Evolutionary conservation across 2,797 vertebrate species (phyloP).

Genomic region (Dermochelys coriacea): DNA sequence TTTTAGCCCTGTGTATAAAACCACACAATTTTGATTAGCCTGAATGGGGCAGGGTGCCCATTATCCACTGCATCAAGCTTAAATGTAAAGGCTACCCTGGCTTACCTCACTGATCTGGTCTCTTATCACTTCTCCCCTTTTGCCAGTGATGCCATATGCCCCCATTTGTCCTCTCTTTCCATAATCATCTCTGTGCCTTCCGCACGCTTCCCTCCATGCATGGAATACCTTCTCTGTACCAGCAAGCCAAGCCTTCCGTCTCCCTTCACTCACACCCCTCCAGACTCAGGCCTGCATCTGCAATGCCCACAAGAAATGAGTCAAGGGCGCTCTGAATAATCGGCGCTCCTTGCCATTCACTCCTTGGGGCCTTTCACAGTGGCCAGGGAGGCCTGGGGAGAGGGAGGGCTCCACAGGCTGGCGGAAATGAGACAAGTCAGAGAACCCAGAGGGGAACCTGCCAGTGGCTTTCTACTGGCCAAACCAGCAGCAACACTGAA

Average conservation of each 20-base stretch:
- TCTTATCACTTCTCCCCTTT: background rate
- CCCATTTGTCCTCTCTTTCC: background rate
- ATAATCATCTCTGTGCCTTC: background rate
- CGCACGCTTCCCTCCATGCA: background rate
- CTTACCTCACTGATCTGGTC: background rate
- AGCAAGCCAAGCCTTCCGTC: background rate
- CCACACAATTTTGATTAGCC: background rate
- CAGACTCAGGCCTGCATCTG: background rate
- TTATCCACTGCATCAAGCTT: background rate
- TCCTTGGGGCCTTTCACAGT: background rate
- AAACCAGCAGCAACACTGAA: too few relatives aligned
- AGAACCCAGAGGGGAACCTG: too few relatives aligned
- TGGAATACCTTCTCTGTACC: background rate
- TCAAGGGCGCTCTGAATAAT: background rate
- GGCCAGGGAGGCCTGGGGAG: background rate
- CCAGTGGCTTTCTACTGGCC: too few relatives aligned
- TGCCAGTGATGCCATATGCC: background rate
- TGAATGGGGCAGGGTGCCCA: background rate
- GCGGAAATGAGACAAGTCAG: background rate
- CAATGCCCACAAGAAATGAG: background rate
- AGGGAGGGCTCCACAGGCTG: background rate
- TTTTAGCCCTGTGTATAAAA: background rate
- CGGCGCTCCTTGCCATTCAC: background rate
- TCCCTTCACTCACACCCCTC: background rate
- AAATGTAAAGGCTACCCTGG: background rate